Conservation (phyloP, 2,888 invertebrate species). For the Geophilus truncorum region DNA sequence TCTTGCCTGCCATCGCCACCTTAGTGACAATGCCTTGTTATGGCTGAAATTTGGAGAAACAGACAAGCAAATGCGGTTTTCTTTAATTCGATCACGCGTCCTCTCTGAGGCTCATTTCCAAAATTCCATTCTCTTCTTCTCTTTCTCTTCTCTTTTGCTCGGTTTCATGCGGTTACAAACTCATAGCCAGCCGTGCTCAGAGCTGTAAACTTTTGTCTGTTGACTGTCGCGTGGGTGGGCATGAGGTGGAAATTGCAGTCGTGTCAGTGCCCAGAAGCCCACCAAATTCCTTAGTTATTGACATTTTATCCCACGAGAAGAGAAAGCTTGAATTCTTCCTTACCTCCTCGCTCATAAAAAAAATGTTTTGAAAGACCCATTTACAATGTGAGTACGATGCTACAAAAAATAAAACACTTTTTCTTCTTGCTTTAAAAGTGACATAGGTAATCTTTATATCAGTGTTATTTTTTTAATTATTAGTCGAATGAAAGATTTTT, state of each 20-base stretch:
- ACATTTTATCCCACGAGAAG: neutral
- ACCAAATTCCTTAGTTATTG: conserved; percentile 20
- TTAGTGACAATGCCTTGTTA: neutral
- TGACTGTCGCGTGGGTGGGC: conserved; percentile 11
- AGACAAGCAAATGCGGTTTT: neutral
- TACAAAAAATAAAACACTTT: no score
- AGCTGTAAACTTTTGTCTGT: conserved; percentile 4
- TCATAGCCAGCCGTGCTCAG: conserved; percentile 7
- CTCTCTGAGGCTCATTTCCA: neutral
- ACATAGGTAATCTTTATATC: no score
- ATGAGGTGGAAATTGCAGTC: conserved; percentile 10
- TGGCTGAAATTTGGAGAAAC: neutral
- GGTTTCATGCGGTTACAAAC: conserved; percentile 12
- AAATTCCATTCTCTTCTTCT: neutral
- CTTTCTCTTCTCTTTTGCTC: neutral
- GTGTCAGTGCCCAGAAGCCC: conserved; percentile 7
- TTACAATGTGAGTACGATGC: no score
- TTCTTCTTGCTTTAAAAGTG: no score
- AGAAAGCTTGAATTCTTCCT: neutral
- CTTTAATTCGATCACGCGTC: conserved; percentile 15
- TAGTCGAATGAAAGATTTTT: no score
- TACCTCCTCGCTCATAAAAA: neutral
- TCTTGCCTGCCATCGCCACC: neutral
- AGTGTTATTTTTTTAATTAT: no score
- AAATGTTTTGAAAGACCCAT: neutral